Evolutionary conservation across 2,797 vertebrate genomes (phyloP), one percentile per base, ranked within the genome.

Genomic region (Naso thynnoides): DNA sequence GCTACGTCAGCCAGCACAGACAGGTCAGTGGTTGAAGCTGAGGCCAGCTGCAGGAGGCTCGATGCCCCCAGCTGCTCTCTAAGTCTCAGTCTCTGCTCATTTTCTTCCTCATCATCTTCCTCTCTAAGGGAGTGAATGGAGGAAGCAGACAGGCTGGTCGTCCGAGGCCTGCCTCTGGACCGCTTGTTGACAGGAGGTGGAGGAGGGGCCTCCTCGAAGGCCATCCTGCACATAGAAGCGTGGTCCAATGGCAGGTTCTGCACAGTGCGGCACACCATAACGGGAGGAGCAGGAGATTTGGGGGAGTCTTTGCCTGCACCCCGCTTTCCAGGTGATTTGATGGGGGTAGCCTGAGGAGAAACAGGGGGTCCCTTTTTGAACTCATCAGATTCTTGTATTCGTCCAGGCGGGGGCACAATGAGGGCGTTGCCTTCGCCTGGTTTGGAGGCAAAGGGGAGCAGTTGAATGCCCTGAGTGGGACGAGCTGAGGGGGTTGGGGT

Each of bases 191-290:
- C 70, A 21, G 70, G 70, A 15, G 77, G 79, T 3, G 85, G 68
- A 0, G 66, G 85, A 1, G 91, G 90, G 7, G 87, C 94, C 59
- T 96, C 95, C 78, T 95, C 95, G 0, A 93, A 94, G 78, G 94
- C 95, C 76, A 96, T 93, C 80, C 95, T 95, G 71, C 97, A 97
- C 91, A 98, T 89, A 21, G 95, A 97, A 0, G 97, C 96, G 0
- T 98, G 97, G 89, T 98, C 97, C 87, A 96, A 81, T 0, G 97
- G 97, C 54, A 98, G 91, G 88, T 98, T 97, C 76, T 96, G 95
- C 74, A 98, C 96, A 7, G 96, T 97, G 79, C 95, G 93, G 79
- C 95, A 96, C 31, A 95, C 90, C 52, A 93, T 92, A 11, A 91
- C 44, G 0, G 91, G 89, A 14, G 89, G 70, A 53, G 80, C 56